phyloP scores from a whole-genome alignment of 2,888 invertebrate species.

The Endomychus coccineus region DNA sequence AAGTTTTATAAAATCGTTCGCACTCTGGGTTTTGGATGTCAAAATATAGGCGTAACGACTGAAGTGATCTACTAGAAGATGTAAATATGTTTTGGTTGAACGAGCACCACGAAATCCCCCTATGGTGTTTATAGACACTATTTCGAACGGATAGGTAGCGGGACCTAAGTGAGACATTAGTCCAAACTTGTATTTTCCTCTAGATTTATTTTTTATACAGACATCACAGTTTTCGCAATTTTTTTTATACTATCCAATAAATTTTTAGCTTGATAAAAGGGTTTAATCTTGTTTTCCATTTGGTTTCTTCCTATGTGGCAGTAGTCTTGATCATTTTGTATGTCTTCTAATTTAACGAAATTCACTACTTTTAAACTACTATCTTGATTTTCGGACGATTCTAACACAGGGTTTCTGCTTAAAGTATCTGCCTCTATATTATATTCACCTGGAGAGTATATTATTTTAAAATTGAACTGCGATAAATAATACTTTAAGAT shows the following conservation, averaged over 20 bases:
- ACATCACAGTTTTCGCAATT: conserved; percentile 5
- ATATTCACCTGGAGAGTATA: conserved; percentile 19
- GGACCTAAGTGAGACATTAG: conserved; percentile 10
- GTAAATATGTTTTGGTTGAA: conserved; percentile 10
- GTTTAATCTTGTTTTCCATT: background rate
- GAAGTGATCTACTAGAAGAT: conserved; percentile 7
- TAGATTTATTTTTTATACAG: conserved; percentile 4
- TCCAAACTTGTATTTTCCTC: conserved; percentile 2
- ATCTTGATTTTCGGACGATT: background rate
- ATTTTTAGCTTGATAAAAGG: conserved; percentile 2
- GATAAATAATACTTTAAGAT: conserved; percentile 21
- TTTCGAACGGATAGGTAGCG: conserved; percentile 4
- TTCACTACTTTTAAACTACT: background rate
- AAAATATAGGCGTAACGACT: conserved; percentile 7
- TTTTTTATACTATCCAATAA: background rate
- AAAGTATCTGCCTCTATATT: conserved; percentile 21
- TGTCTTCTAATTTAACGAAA: background rate
- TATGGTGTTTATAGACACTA: conserved; percentile 7
- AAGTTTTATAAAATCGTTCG: conserved; percentile 7
- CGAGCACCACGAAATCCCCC: conserved; percentile 6
- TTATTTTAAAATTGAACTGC: conserved; percentile 22
- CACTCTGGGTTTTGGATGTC: conserved; percentile 7
- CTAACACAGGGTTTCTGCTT: conserved; percentile 3
- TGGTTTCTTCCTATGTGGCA: conserved; percentile 4
- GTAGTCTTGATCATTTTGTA: background rate